Conservation (phyloP, 2,113 vertebrate genomes). For the Taurulus bubalis region DNA sequence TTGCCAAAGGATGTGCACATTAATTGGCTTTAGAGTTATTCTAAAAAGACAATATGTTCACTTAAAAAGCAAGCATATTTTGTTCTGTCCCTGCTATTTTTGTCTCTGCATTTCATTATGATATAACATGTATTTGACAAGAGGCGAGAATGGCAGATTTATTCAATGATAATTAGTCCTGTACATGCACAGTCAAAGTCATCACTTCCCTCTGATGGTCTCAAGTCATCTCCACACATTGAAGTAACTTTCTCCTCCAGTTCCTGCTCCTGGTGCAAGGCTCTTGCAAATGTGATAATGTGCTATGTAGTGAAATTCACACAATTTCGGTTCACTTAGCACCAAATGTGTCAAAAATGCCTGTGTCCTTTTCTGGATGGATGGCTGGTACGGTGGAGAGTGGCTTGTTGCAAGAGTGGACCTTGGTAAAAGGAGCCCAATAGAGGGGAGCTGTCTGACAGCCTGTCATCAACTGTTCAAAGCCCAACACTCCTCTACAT, state of each 20-base stretch:
- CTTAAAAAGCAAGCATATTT: conserved; percentile 1
- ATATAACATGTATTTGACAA: conserved; percentile 38
- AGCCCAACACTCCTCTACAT: conserved; percentile 55
- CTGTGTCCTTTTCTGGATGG: conserved; percentile 83
- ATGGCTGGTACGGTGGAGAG: conserved; percentile 68
- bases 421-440: conserved; percentile 72
- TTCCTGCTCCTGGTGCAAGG: conserved; percentile 54
- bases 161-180: conserved; percentile 75
- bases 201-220: conserved; percentile 54
- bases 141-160: conserved; percentile 63
- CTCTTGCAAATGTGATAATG: conserved; percentile 82
- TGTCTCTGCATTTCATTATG: not conserved
- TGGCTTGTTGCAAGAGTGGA: conserved; percentile 65
- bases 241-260: conserved; percentile 59
- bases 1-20: conserved; percentile 7
- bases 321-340: conserved; percentile 82
- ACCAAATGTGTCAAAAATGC: conserved; percentile 81
- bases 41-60: conserved; percentile 10
- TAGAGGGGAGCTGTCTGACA: conserved; percentile 74
- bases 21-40: conserved; percentile 10
- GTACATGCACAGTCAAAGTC: conserved; percentile 69
- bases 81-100: not conserved
- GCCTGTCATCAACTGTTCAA: conserved; percentile 80
- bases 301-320: conserved; percentile 81
- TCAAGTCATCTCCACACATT: conserved; percentile 61